These are phyloP conservation scores for Drosophila neotestacea DNA, from an alignment of 2,888 invertebrate genomes.

Conservation along the genomic window DNA sequence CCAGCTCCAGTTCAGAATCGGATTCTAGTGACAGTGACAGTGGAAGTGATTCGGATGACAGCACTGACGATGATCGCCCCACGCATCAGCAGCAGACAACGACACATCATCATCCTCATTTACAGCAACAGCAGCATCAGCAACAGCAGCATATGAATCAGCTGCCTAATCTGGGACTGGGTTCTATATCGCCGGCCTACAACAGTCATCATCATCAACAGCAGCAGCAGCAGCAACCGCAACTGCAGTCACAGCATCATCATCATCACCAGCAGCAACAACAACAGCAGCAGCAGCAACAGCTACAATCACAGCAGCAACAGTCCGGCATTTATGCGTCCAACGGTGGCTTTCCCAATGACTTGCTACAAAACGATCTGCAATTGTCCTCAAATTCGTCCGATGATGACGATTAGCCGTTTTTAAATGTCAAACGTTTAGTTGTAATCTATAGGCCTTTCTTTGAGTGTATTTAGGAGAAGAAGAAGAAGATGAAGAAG, in stretches of 20 bases:
- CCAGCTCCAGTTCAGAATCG: conserved; percentile 84
- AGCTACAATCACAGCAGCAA: conserved; percentile 59
- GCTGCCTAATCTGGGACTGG: conserved; percentile 77
- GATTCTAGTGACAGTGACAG: conserved; percentile 85
- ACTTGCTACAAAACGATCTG: conserved; percentile 92
- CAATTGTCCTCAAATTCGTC: conserved; percentile 94
- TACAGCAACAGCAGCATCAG: conserved; percentile 54
- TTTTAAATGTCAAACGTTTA: conserved; percentile 38
- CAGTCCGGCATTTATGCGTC: conserved; percentile 79
- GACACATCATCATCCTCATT: conserved; percentile 42
- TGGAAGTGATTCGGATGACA: conserved; percentile 84
- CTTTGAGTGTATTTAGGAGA: conserved; percentile 36
- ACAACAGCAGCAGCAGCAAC: conserved; percentile 52
- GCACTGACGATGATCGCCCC: conserved; percentile 80
- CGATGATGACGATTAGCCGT: conserved; percentile 86
- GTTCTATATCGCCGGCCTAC: conserved; percentile 69
- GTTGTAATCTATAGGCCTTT: conserved; percentile 52
- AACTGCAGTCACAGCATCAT: conserved; percentile 38
- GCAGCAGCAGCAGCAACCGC: conserved; percentile 45
- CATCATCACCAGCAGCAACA: conserved; percentile 47
- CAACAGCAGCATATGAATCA: conserved; percentile 74
- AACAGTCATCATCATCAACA: conserved; percentile 39
- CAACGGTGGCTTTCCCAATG: conserved; percentile 82
- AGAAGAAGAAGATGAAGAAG: conserved; percentile 8
- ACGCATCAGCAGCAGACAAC: conserved; percentile 52